A percentile compares a stretch with the other conserved stretches of the same genome.
Evolutionary conservation across 2,113 vertebrate species (phyloP).

Genomic region (Tyrannus savana): DNA sequence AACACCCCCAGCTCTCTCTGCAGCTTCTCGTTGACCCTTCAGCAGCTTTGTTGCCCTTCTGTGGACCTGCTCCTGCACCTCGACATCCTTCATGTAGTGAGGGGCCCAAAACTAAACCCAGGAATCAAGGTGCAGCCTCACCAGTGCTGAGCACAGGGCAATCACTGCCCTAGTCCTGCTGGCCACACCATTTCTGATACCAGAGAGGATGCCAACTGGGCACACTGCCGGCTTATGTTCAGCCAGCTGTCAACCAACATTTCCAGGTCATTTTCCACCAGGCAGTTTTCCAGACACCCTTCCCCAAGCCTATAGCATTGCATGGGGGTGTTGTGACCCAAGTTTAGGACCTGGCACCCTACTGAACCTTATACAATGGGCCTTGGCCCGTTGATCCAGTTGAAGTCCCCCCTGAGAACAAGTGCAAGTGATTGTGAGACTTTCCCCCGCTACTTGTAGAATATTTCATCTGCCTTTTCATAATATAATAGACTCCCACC

Average conservation of each 20-base stretch:
- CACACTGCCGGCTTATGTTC: neutral
- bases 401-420: neutral
- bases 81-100: neutral
- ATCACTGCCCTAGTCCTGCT: neutral
- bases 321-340: neutral
- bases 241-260: neutral
- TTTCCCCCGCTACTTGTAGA: neutral
- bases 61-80: fast-evolving
- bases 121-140: neutral
- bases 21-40: neutral
- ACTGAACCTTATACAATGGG: neutral
- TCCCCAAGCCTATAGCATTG: neutral
- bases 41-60: neutral
- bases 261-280: neutral
- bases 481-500: neutral
- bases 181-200: neutral
- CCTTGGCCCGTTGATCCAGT: neutral
- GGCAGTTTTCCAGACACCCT: neutral
- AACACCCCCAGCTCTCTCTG: neutral
- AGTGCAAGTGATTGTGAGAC: neutral
- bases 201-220: neutral
- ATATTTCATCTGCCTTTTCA: neutral
- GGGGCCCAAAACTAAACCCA: neutral
- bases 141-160: neutral
- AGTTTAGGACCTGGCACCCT: neutral